Conservation (phyloP, 2,113 vertebrate genomes). For the Dicerorhinus sumatrensis region DNA sequence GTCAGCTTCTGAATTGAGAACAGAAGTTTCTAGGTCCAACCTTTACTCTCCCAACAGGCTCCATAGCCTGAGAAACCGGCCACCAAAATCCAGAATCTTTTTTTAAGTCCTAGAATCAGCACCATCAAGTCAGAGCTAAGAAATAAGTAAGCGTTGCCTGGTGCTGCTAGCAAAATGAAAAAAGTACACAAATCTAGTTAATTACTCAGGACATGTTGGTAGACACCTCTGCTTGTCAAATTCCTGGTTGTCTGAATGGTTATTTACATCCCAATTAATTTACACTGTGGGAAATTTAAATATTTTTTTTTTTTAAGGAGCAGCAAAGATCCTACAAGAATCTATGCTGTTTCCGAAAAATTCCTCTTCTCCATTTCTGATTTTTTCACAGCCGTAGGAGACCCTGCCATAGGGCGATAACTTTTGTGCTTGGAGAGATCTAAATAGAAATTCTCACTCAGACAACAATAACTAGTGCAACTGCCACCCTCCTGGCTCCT, state of each 20-base stretch:
- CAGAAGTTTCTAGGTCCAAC: not conserved
- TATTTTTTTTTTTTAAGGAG: not conserved
- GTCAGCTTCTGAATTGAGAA: not conserved
- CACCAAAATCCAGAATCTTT: not conserved
- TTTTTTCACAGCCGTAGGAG: not conserved
- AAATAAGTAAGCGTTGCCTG: not conserved
- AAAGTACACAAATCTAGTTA: slow-evolving; percentile 46
- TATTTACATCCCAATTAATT: slow-evolving; percentile 72
- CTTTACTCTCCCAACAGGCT: not conserved
- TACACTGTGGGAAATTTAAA: slow-evolving; percentile 32
- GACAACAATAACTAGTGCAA: too few species aligned
- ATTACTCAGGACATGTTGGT: slow-evolving; percentile 60
- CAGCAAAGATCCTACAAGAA: slow-evolving; percentile 32
- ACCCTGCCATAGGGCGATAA: not conserved
- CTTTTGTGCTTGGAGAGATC: not conserved
- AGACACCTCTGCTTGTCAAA: slow-evolving; percentile 68
- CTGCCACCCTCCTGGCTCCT: not conserved
- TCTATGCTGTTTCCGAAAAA: not conserved
- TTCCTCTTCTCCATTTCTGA: not conserved
- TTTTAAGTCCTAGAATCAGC: not conserved
- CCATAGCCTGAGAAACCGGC: not conserved
- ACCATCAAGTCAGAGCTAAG: not conserved
- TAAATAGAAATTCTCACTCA: not conserved
- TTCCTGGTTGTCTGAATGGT: slow-evolving; percentile 56
- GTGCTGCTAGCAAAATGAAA: not conserved